Percentiles rank a stretch among this genome's conserved stretches.
phyloP scores from a whole-genome alignment of 2,888 invertebrate genomes.

The Clivina fossor region DNA sequence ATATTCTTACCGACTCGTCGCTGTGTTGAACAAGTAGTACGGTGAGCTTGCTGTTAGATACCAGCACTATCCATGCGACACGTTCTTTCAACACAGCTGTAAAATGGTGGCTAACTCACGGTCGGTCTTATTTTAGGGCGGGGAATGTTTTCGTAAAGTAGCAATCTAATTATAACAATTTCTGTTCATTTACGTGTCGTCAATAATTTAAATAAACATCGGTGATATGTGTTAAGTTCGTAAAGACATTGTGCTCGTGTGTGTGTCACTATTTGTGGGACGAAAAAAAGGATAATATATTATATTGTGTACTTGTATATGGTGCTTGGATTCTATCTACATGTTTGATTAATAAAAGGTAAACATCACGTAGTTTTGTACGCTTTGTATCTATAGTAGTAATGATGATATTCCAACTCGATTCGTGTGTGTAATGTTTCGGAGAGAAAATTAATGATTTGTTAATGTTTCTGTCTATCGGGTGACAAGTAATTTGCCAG shows the following conservation, averaged over 20 bases:
- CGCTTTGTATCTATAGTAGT: no score
- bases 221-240: slow-evolving; percentile 30
- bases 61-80: slow-evolving; percentile 26
- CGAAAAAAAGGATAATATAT: slow-evolving; percentile 6
- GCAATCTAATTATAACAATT: slow-evolving; percentile 32
- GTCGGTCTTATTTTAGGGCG: slow-evolving; percentile 53
- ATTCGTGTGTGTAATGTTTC: no score
- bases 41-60: slow-evolving; percentile 3
- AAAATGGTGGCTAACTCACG: slow-evolving; percentile 53
- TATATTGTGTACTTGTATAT: slow-evolving; percentile 18
- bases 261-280: slow-evolving; percentile 23
- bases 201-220: slow-evolving; percentile 29
- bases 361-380: slow-evolving; percentile 14
- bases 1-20: slow-evolving; percentile 25
- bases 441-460: no score
- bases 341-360: slow-evolving; percentile 33
- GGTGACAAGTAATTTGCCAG: no score
- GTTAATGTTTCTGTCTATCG: no score
- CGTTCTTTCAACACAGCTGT: slow-evolving; percentile 43
- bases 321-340: slow-evolving; percentile 19
- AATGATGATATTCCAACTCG: no score
- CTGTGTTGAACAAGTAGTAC: background rate
- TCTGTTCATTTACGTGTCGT: slow-evolving; percentile 31
- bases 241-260: slow-evolving; percentile 30
- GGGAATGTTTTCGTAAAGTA: slow-evolving; percentile 46